Evolutionary conservation across 2,797 vertebrate genomes (phyloP).

Genomic region (Cossypha niveicapilla): DNA sequence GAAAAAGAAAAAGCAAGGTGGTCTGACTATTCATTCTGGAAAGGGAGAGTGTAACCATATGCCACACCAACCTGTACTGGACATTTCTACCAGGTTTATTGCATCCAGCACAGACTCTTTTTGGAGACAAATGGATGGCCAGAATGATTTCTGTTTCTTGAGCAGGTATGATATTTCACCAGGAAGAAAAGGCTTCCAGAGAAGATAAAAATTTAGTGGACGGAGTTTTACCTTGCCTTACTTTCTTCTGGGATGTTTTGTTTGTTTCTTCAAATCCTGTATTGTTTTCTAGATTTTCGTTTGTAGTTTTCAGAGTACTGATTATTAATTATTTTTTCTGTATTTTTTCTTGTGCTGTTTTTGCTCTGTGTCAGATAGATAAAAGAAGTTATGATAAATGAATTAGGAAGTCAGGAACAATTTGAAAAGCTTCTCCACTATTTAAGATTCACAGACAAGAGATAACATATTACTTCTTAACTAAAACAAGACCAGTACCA

Average conservation of each 20-base stretch:
- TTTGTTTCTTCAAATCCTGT: not conserved
- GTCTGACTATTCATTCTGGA: not conserved
- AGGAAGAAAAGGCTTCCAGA: not conserved
- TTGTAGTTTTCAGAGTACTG: not conserved
- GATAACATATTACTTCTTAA: not conserved
- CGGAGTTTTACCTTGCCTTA: not conserved
- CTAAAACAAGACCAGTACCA: slow-evolving; percentile 1
- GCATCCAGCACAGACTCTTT: not conserved
- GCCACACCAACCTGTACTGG: not conserved
- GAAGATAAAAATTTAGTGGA: not conserved
- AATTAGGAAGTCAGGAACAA: not conserved
- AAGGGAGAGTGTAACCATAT: not conserved
- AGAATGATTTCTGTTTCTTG: not conserved
- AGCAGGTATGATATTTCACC: not conserved
- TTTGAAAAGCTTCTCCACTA: not conserved
- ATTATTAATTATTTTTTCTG: not conserved
- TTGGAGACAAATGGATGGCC: not conserved
- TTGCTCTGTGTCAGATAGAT: not conserved
- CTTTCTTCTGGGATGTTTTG: not conserved
- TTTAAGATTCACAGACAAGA: not conserved
- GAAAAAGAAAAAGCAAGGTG: slow-evolving; percentile 14
- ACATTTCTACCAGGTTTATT: not conserved
- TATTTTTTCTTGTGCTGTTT: not conserved
- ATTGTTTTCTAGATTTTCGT: not conserved
- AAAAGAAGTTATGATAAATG: not conserved